Conservation (phyloP, 1,140 invertebrate species). For the Brachionus rotundiformis region DNA sequence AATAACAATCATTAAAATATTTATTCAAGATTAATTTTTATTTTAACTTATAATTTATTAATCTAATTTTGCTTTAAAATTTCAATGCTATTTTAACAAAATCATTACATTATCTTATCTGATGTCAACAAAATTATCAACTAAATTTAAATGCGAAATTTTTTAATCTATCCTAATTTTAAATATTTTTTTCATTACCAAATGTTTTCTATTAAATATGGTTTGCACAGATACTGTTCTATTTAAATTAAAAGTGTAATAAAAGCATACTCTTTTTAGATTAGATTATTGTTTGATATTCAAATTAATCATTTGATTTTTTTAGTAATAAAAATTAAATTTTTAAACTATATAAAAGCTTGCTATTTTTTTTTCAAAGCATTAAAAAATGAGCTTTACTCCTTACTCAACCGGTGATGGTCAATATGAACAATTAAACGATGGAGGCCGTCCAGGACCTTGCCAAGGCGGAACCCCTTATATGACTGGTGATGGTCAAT, state of each 20-base stretch:
- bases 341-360: neutral
- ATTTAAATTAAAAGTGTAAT: neutral
- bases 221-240: neutral
- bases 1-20: too few species aligned
- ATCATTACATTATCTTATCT: neutral
- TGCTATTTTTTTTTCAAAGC: neutral
- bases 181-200: neutral
- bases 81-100: neutral
- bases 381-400: neutral
- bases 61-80: too few species aligned
- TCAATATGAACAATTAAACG: conserved; percentile 21
- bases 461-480: neutral
- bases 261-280: neutral
- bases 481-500: neutral
- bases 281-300: neutral
- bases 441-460: neutral
- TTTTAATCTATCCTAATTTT: neutral
- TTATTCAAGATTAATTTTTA: neutral
- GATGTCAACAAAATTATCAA: neutral
- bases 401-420: conserved; percentile 18
- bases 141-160: neutral
- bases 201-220: neutral
- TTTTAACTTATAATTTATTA: neutral
- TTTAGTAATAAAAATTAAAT: neutral
- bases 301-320: neutral